Evolutionary conservation across 2,113 vertebrate species (phyloP).

Genomic region (Semicossyphus pulcher): DNA sequence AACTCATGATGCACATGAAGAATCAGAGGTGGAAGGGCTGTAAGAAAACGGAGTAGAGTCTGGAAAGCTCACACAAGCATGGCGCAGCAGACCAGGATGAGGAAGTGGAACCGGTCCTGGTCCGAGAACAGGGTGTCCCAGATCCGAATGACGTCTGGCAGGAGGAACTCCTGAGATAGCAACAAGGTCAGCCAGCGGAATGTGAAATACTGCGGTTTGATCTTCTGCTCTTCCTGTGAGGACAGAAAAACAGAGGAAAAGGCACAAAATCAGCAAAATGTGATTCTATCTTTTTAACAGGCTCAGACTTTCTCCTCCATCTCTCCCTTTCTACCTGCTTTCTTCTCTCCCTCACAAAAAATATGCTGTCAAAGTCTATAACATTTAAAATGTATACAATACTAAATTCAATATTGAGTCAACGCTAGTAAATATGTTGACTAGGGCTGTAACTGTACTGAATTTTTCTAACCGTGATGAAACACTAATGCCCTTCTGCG

Average conservation of each 20-base stretch:
- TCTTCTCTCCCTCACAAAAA: too few species aligned
- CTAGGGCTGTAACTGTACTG: too few species aligned
- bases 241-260: not conserved
- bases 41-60: not conserved
- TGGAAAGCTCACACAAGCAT: constrained; percentile 91
- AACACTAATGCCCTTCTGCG: too few species aligned
- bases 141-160: constrained; percentile 97
- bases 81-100: constrained; percentile 95
- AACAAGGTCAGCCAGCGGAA: constrained; percentile 98
- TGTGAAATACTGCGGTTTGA: constrained; percentile 98
- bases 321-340: not conserved
- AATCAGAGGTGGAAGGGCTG: not conserved
- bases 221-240: constrained; percentile 95
- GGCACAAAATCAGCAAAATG: not conserved
- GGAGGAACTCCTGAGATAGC: constrained; percentile 96
- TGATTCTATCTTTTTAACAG: too few species aligned
- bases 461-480: too few species aligned
- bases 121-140: constrained; percentile 98
- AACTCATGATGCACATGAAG: not conserved
- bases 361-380: too few species aligned
- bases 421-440: too few species aligned
- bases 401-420: too few species aligned
- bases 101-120: constrained; percentile 93
- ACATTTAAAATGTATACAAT: too few species aligned
- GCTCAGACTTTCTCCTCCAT: not conserved